These are phyloP conservation scores for Pogonocichla stellata DNA, from an alignment of 2,113 vertebrate species.

Conservation along the genomic window DNA sequence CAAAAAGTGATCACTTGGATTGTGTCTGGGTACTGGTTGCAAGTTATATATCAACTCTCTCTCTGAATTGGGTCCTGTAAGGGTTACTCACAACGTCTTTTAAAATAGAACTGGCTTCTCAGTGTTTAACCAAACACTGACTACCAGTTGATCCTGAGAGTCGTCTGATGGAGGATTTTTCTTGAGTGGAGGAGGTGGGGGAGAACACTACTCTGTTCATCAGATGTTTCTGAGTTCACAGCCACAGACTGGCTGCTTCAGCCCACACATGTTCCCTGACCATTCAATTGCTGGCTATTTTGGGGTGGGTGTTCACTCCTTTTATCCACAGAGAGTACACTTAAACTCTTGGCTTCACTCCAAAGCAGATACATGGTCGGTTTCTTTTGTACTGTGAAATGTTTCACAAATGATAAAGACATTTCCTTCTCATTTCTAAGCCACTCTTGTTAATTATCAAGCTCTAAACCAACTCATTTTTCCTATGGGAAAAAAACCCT, in stretches of 20 bases:
- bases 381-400: background rate
- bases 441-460: background rate
- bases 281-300: background rate
- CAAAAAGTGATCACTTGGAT: background rate
- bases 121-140: background rate
- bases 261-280: background rate
- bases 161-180: background rate
- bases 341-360: background rate
- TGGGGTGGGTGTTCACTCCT: background rate
- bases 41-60: background rate
- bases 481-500: background rate
- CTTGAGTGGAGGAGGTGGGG: background rate
- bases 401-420: background rate
- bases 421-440: conserved; percentile 2
- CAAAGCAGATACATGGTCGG: background rate
- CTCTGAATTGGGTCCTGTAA: background rate
- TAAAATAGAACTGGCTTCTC: background rate
- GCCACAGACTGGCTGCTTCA: background rate
- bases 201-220: background rate
- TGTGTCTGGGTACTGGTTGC: background rate
- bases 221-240: background rate
- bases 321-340: background rate
- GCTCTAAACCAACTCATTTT: background rate
- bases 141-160: background rate
- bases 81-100: background rate